phyloP scores from a whole-genome alignment of 2,888 invertebrate genomes.

The Xestia xanthographa region DNA sequence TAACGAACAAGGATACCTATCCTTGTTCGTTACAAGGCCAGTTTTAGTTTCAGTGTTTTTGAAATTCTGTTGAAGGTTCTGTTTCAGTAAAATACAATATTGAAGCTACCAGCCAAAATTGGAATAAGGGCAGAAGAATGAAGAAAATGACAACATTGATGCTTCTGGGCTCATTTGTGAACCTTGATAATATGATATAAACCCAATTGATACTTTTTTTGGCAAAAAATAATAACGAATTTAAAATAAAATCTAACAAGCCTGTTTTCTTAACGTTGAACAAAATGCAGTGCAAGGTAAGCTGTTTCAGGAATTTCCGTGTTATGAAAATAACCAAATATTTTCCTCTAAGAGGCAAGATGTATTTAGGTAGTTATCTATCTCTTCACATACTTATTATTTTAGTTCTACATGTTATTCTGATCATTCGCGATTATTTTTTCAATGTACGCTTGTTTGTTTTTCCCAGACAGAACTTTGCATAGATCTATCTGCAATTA shows the following conservation, averaged over 20 bases:
- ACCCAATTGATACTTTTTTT: neutral
- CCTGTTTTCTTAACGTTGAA: neutral
- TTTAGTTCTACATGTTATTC: conserved; percentile 20
- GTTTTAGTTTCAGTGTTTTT: neutral
- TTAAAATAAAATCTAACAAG: neutral
- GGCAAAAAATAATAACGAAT: neutral
- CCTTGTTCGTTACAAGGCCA: neutral
- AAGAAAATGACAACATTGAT: neutral
- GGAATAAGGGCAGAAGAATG: neutral
- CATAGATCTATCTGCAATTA: conserved; percentile 61
- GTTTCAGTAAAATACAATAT: neutral
- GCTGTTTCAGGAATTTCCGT: neutral
- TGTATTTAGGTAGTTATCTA: conserved; percentile 32
- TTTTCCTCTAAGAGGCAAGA: conserved; percentile 29
- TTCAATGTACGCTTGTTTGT: conserved; percentile 60
- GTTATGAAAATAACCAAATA: neutral
- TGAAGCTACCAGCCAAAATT: neutral
- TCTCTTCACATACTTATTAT: neutral
- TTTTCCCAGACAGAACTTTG: conserved; percentile 65
- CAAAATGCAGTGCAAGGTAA: neutral
- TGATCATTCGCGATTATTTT: conserved; percentile 32
- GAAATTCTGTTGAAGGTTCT: neutral
- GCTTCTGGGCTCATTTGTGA: neutral
- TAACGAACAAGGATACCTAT: too few relatives aligned
- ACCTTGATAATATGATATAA: neutral